phyloP scores from a whole-genome alignment of 2,797 vertebrate species.

The Pelobates cultripes region DNA sequence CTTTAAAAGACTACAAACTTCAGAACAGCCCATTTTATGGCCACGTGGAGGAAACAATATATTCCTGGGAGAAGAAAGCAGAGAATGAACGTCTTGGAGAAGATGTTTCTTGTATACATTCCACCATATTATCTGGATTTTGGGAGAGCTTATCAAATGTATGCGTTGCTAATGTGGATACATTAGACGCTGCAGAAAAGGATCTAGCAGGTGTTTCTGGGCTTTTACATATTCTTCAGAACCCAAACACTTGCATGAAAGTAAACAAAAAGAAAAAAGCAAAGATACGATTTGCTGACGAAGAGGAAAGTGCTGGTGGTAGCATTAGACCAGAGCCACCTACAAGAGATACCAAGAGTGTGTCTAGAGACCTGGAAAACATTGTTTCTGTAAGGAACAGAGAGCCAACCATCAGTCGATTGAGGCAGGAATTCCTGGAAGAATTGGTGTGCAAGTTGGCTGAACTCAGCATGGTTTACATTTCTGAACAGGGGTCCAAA shows the following conservation, averaged over 20 bases:
- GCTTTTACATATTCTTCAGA: conserved; percentile 85
- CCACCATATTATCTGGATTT: conserved; percentile 80
- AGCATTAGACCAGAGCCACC: conserved; percentile 43
- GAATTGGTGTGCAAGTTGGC: conserved; percentile 87
- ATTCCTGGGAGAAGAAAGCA: conserved; percentile 87
- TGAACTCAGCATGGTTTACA: conserved; percentile 84
- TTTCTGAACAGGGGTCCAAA: conserved; percentile 84
- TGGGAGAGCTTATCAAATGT: conserved; percentile 83
- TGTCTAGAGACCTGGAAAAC: neutral
- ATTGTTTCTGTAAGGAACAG: neutral
- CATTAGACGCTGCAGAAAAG: conserved; percentile 73
- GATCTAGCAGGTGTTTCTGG: conserved; percentile 80
- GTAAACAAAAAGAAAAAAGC: conserved; percentile 76
- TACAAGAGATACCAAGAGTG: conserved; percentile 60
- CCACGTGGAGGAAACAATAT: conserved; percentile 82
- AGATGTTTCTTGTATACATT: conserved; percentile 66
- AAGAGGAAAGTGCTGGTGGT: conserved; percentile 61
- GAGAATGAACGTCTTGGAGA: conserved; percentile 60
- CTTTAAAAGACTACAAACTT: conserved; percentile 78
- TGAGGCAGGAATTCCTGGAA: conserved; percentile 80
- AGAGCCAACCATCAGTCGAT: conserved; percentile 38
- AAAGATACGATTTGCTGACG: conserved; percentile 82
- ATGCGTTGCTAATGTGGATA: conserved; percentile 75
- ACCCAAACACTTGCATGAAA: conserved; percentile 69
- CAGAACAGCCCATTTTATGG: conserved; percentile 85